Base-by-base conservation (phyloP, 92 coral and sea anemone species). In the Zoanthus sociatus region DNA sequence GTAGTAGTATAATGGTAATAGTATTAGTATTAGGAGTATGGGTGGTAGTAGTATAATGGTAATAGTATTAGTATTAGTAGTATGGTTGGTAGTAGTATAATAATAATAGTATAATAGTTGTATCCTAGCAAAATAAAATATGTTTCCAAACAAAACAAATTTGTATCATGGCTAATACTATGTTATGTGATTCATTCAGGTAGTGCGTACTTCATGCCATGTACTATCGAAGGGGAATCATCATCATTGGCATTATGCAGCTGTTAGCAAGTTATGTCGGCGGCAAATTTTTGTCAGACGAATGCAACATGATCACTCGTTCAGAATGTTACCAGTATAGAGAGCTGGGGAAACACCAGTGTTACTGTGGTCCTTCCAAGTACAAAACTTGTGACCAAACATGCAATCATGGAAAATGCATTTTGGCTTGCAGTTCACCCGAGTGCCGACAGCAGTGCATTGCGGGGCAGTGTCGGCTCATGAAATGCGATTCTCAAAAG, bases 371-470 rank as follows among this genome's bases (percentile, higher is more conserved):
- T 70, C 78, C 72, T 47, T 51, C 79, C 3, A 78, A 71, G 66
- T 66, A 87, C 71, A 71, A 45, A 17, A 16, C 74, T 15, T 94
- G 98, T 68, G 90, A 90, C 76, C 98, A 94, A 79, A 88, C 88
- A 51, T 93, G 95, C 76, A 94, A 90, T 50, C 92, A 93, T 46
- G 98, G 92, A 17, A 89, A 87, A 21, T 94, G 95, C 73, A 75
- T 61, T 48, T 87, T 92, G 50, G 21, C 61, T 0, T 94, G 98
- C 73, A 67, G 55, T 48, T 84, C 94, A 6, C 95, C 95, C n/a
- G 78, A 85, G 54, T 94, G 95, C 86, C 92, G 93, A 44, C 98
- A 94, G 88, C 93, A 91, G 45, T 91, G 95, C 70, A 55, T 89
- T 56, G 98, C 93, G 16, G 93, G 98, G 71, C 93, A 89, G 46